Conservation (phyloP, 2,797 vertebrate genomes). For the Enteromius radiatus region DNA sequence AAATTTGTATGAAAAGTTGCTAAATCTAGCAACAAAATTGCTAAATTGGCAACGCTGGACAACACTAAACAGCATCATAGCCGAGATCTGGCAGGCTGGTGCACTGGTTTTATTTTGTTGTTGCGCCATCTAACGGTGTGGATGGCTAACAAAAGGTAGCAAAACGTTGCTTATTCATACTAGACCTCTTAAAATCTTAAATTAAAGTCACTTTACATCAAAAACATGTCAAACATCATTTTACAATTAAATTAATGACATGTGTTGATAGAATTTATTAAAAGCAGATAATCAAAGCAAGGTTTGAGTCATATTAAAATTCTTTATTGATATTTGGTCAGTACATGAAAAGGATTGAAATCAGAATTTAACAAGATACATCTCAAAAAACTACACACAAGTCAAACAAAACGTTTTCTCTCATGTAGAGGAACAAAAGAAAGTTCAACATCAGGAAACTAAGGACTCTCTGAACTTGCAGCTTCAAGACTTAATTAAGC, state of each 20-base stretch:
- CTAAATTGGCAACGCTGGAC: no score
- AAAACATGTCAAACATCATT: neutral
- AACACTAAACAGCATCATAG: no score
- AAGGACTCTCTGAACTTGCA: constrained; percentile 77
- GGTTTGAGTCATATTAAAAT: constrained; percentile 88
- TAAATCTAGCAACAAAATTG: no score
- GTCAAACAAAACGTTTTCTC: constrained; percentile 84
- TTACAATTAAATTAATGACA: neutral
- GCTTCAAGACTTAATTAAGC: constrained; percentile 83
- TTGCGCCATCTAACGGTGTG: constrained; percentile 48
- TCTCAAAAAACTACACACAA: constrained; percentile 94
- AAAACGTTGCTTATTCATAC: neutral
- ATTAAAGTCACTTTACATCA: neutral
- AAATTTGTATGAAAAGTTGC: no score
- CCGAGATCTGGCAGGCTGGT: no score
- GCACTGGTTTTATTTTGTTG: neutral
- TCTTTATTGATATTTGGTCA: constrained; percentile 99
- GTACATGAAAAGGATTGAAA: constrained; percentile 99
- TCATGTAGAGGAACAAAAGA: no score
- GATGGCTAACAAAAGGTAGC: constrained; percentile 3
- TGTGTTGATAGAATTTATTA: neutral
- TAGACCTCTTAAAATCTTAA: neutral
- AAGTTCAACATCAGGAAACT: constrained; percentile 90
- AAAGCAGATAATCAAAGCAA: constrained; percentile 29
- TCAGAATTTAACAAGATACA: constrained; percentile 92